phyloP scores from a whole-genome alignment of 2,113 vertebrate species.

The Tupaia tana region DNA sequence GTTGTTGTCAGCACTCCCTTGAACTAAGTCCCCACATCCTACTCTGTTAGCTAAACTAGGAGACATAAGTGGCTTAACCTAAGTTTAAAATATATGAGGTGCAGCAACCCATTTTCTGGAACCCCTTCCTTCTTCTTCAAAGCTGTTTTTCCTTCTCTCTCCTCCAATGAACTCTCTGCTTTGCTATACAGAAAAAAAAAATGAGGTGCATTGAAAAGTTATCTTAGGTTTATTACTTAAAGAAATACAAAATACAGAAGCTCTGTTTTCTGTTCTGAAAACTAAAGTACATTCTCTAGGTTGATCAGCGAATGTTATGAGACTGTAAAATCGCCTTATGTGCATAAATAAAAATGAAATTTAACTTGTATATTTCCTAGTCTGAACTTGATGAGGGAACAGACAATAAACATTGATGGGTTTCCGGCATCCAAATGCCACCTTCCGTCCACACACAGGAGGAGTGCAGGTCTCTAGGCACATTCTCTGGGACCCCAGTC shows the following conservation, averaged over 20 bases:
- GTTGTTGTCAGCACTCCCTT: not conserved
- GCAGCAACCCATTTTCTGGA: too few relatives aligned
- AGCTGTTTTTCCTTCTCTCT: too few relatives aligned
- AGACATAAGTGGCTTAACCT: not conserved
- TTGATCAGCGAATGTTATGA: conserved; percentile 3
- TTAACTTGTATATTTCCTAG: not conserved
- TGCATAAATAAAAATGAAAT: not conserved
- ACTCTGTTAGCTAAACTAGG: not conserved
- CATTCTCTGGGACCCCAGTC: not conserved
- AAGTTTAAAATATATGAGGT: not conserved
- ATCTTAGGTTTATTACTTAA: not conserved
- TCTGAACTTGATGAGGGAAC: not conserved
- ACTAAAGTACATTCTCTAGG: not conserved
- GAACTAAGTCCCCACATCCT: not conserved
- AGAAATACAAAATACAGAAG: not conserved
- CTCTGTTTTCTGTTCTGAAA: not conserved
- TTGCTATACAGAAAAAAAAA: not conserved
- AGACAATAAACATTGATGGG: not conserved
- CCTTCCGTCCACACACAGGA: not conserved
- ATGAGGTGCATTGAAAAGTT: not conserved
- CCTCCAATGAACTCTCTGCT: too few relatives aligned
- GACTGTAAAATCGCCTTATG: not conserved
- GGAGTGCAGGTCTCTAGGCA: not conserved
- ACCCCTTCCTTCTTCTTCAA: too few relatives aligned
- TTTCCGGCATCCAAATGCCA: not conserved